phyloP scores from a whole-genome alignment of 2,113 vertebrate species.

The Pardalotus punctatus region DNA sequence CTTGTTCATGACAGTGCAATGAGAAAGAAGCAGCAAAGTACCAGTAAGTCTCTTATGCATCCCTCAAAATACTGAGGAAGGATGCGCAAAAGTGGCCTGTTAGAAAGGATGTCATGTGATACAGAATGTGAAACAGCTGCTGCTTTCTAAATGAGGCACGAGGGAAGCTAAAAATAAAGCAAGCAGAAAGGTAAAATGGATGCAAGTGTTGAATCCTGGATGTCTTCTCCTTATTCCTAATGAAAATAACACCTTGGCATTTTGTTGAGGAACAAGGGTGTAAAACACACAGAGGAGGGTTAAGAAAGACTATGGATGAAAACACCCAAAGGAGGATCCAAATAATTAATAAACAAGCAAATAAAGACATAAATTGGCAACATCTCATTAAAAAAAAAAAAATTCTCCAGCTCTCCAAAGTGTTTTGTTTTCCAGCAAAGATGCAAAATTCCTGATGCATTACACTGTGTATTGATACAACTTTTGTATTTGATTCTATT shows the following conservation, averaged over 20 bases:
- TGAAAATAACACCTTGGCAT: not conserved
- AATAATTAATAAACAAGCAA: not conserved
- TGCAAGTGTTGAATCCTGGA: not conserved
- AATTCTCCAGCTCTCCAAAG: not conserved
- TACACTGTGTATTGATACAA: not conserved
- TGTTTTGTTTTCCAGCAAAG: not conserved
- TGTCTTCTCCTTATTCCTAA: not conserved
- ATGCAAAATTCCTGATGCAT: not conserved
- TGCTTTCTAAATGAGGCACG: not conserved
- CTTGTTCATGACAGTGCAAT: not conserved
- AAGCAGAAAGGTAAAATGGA: not conserved
- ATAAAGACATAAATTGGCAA: not conserved
- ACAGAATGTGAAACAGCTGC: not conserved
- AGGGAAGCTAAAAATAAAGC: not conserved
- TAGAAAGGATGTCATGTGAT: not conserved
- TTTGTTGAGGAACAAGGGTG: not conserved
- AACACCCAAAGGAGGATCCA: not conserved
- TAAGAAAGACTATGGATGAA: not conserved
- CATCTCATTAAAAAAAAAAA: not conserved
- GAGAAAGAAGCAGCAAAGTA: not conserved
- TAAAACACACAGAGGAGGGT: not conserved
- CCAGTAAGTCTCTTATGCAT: not conserved
- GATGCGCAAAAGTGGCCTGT: not conserved
- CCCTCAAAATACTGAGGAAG: not conserved
- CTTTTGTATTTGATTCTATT: not conserved